Percentiles rank a stretch among this genome's conserved stretches.
Conservation (phyloP, 1,140 invertebrate species). For the Bradysia coprophila region DNA sequence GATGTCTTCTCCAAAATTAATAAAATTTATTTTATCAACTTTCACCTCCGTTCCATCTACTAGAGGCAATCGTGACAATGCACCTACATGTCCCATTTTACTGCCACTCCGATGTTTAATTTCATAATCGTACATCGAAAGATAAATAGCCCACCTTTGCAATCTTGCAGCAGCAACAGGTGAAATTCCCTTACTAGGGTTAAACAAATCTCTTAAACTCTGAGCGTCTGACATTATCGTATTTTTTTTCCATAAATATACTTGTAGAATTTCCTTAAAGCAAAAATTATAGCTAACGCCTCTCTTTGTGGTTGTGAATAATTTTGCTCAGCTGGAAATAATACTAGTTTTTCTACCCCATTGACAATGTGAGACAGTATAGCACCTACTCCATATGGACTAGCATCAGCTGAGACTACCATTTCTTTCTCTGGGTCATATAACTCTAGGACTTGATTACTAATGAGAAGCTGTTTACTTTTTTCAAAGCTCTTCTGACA, state of each 20-base stretch:
- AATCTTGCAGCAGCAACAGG: conserved; percentile 11
- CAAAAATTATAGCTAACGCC: conserved; percentile 19
- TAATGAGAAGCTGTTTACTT: conserved; percentile 5
- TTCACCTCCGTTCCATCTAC: conserved; percentile 1
- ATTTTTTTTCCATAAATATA: conserved; percentile 20
- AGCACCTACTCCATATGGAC: conserved; percentile 10
- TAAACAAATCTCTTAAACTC: conserved; percentile 21
- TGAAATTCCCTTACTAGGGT: conserved; percentile 8
- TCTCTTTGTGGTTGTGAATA: conserved; percentile 26
- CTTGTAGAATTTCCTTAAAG: conserved; percentile 13
- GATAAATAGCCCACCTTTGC: conserved; percentile 3
- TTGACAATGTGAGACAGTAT: conserved; percentile 8
- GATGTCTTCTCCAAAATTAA: background rate
- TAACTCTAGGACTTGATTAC: conserved; percentile 7
- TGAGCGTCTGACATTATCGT: conserved; percentile 24
- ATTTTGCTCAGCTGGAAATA: conserved; percentile 13
- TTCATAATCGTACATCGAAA: conserved; percentile 5
- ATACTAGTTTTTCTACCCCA: conserved; percentile 1
- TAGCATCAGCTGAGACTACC: conserved; percentile 11
- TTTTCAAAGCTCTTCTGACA: conserved; percentile 5
- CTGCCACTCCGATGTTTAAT: conserved; percentile 3
- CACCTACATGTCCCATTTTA: conserved; percentile 8
- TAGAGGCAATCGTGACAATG: conserved; percentile 5
- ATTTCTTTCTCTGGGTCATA: conserved; percentile 7
- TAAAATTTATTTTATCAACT: background rate